Base-by-base conservation (phyloP, 2,888 invertebrate species). In the Myathropa florea region DNA sequence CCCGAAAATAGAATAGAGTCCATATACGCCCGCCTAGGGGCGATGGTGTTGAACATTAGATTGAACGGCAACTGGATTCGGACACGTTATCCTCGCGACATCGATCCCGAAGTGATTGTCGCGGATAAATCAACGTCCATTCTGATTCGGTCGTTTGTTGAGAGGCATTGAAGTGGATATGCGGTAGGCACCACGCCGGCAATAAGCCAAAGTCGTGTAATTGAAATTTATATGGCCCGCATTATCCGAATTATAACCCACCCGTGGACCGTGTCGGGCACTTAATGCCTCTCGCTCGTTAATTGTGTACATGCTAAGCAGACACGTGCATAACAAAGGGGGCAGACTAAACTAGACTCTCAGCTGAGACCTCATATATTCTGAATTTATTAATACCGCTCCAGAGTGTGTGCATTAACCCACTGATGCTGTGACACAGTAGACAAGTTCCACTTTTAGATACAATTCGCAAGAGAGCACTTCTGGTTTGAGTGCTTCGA, bases 81-180 rank as follows among this genome's bases (percentile, higher is more conserved):
- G 46, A 61, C 53, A 33, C 28, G 33, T 68, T 67, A 46, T 30
- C 59, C 59, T 23, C 28, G 46, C 59, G 60, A n/a, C 53, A 77
- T 39, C 33, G 53, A 61, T 55, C 55, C 26, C 30, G n/a, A 24
- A 76, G 60, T 59, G 76, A 76, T 59, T 76, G 28, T 68, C 67
- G 77, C 46, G 55, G 68, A 77, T 77, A 77, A 77, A 77, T 77
- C 77, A 77, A 53, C 53, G 53, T 60, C 68, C 26, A 77, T 36
- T 61, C 61, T 33, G 61, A 70, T 68, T 77, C 33, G 77, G 21
- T 61, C 55, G 68, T 33, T 55, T 61, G 57, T 28, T 64, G 75
- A 36, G 39, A 36, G 75, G 53, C 53, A 53, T 30, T 28, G 36
- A n/a, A 67, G 53, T 68, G 28, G 64, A 26, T 63, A 30, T 39